These are phyloP conservation scores for Oncorhynchus gorbuscha DNA, from an alignment of 2,113 vertebrate species.

Conservation along the genomic window DNA sequence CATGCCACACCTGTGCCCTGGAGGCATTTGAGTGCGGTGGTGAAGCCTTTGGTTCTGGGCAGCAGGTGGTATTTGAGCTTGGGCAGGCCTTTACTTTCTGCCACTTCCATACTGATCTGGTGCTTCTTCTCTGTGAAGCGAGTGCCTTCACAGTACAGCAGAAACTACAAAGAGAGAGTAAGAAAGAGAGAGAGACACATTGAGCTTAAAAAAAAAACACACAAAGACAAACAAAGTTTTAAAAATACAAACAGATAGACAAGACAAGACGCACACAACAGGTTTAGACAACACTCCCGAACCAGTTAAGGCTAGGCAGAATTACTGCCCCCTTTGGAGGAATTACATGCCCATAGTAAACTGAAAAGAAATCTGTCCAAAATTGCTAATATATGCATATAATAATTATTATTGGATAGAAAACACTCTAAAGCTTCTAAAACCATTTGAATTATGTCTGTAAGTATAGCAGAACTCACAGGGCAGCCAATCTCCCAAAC, in stretches of 20 bases:
- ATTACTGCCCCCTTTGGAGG: too few relatives aligned
- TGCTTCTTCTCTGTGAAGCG: conserved; percentile 97
- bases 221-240: conserved; percentile 7
- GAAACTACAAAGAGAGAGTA: conserved; percentile 75
- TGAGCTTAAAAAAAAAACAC: conserved; percentile 6
- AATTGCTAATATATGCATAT: too few relatives aligned
- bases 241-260: neutral
- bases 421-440: too few relatives aligned
- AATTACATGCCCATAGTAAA: too few relatives aligned
- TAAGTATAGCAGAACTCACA: too few relatives aligned
- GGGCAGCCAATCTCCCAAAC: too few relatives aligned
- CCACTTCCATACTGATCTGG: conserved; percentile 96
- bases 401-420: too few relatives aligned
- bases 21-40: conserved; percentile 93
- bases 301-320: too few relatives aligned
- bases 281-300: neutral
- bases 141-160: conserved; percentile 96
- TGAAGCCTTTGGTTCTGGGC: conserved; percentile 96
- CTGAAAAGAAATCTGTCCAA: too few relatives aligned
- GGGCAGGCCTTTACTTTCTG: conserved; percentile 91
- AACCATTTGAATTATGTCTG: too few relatives aligned
- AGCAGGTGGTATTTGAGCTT: conserved; percentile 93
- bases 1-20: conserved; percentile 86
- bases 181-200: conserved; percentile 3
- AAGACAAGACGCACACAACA: conserved; percentile 9